Evolutionary conservation across 2,888 invertebrate genomes (phyloP).

Genomic region (Drosophila leonis): DNA sequence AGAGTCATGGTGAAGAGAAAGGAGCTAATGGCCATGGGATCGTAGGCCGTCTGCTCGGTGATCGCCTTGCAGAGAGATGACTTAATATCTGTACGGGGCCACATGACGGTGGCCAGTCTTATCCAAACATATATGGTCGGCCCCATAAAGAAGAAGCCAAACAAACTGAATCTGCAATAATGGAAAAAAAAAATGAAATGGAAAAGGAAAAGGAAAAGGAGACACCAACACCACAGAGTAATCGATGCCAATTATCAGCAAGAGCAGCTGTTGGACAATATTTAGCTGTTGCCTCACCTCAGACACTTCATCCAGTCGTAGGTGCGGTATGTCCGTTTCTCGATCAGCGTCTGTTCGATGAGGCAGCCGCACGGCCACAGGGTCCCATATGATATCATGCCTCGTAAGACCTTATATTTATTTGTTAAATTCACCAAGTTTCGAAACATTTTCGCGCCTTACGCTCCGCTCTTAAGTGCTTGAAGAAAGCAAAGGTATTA

Average conservation of each 20-base stretch:
- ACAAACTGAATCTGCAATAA: conserved; percentile 87
- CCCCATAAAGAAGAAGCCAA: conserved; percentile 89
- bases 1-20: conserved; percentile 88
- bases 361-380: conserved; percentile 88
- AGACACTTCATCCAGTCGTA: conserved; percentile 87
- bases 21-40: conserved; percentile 87
- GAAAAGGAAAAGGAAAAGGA: background rate
- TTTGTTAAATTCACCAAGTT: conserved; percentile 85
- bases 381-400: conserved; percentile 87
- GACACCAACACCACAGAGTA: conserved; percentile 6
- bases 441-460: conserved; percentile 78
- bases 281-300: conserved; percentile 69
- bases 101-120: conserved; percentile 87
- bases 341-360: conserved; percentile 87
- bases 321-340: conserved; percentile 86
- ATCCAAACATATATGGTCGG: conserved; percentile 90
- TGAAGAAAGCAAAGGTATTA: conserved; percentile 2
- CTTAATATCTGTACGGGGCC: conserved; percentile 84
- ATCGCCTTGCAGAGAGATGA: conserved; percentile 85
- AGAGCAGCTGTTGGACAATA: conserved; percentile 10
- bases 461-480: conserved; percentile 17
- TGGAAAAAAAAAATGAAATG: background rate
- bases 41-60: conserved; percentile 88
- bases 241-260: conserved; percentile 32
- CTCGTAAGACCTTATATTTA: conserved; percentile 87